Percentiles rank a stretch among this genome's conserved stretches.
Evolutionary conservation across 2,888 invertebrate genomes (phyloP).

Genomic region (Nephrotoma appendiculata): DNA sequence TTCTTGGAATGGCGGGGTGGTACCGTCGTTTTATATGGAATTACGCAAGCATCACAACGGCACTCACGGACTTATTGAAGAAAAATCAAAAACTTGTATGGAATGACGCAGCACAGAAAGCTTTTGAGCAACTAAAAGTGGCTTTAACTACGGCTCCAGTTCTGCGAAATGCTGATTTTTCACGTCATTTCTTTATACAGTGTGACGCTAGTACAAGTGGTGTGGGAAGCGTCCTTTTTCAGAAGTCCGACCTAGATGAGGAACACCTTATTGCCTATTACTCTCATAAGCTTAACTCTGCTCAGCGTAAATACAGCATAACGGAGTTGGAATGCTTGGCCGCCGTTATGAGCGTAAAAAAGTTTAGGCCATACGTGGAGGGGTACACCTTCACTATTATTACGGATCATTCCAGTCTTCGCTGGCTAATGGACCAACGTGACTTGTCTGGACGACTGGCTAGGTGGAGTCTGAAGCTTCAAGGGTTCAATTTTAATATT

Average conservation of each 20-base stretch:
- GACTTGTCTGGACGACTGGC: not conserved
- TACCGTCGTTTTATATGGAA: conserved; percentile 9
- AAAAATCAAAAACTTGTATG: not conserved
- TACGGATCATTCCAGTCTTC: not conserved
- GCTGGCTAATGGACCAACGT: not conserved
- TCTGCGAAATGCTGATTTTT: not conserved
- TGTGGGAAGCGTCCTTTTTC: not conserved
- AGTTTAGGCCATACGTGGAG: not conserved
- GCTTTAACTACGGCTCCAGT: not conserved
- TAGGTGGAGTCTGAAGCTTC: not conserved
- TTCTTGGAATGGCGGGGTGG: conserved; percentile 14
- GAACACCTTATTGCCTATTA: not conserved
- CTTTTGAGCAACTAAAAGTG: conserved; percentile 7
- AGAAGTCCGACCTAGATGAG: not conserved
- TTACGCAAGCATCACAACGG: conserved; percentile 4
- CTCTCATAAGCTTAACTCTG: not conserved
- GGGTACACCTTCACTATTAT: not conserved
- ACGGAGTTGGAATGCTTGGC: not conserved
- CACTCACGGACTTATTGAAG: conserved; percentile 6
- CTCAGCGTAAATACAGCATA: not conserved
- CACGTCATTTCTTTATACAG: not conserved
- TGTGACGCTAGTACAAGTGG: not conserved
- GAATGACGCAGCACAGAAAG: not conserved
- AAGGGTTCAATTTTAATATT: not conserved
- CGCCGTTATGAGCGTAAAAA: not conserved